These are phyloP conservation scores for Drosophila sturtevanti DNA, from an alignment of 1,140 invertebrate species.

Conservation along the genomic window DNA sequence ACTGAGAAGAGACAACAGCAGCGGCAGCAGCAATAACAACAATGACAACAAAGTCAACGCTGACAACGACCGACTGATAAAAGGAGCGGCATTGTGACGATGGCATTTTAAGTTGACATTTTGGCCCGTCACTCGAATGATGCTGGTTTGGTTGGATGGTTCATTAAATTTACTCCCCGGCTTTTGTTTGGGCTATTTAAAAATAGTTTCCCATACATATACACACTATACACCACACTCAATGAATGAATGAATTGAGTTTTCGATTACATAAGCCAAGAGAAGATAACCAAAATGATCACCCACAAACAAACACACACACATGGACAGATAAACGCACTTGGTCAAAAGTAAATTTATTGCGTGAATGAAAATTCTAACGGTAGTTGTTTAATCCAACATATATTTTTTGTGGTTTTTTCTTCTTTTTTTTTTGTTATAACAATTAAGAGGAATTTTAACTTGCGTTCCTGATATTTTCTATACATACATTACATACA, in stretches of 20 bases:
- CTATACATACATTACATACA: neutral
- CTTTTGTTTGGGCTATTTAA: neutral
- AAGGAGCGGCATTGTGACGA: slow-evolving; percentile 19
- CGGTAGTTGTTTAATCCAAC: neutral
- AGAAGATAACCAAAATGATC: neutral
- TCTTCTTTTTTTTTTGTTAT: neutral
- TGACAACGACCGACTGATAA: slow-evolving; percentile 14
- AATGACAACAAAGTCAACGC: neutral
- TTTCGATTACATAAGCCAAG: neutral
- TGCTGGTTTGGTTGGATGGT: neutral
- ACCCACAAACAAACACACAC: neutral
- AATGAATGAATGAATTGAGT: neutral
- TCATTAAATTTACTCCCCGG: slow-evolving; percentile 7
- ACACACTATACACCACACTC: no score
- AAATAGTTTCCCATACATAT: neutral
- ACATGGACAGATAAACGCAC: no score
- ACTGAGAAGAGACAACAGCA: neutral
- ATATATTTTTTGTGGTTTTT: neutral
- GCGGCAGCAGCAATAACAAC: no score
- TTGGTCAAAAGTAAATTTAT: neutral
- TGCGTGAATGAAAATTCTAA: slow-evolving; percentile 11
- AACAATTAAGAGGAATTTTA: slow-evolving; percentile 20
- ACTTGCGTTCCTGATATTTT: neutral
- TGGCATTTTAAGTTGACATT: slow-evolving; percentile 20
- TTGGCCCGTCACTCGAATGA: slow-evolving; percentile 12